Evolutionary conservation across 2,113 vertebrate species (phyloP), one percentile per base, ranked within the genome.

Genomic region (Tetraodon nigroviridis): DNA sequence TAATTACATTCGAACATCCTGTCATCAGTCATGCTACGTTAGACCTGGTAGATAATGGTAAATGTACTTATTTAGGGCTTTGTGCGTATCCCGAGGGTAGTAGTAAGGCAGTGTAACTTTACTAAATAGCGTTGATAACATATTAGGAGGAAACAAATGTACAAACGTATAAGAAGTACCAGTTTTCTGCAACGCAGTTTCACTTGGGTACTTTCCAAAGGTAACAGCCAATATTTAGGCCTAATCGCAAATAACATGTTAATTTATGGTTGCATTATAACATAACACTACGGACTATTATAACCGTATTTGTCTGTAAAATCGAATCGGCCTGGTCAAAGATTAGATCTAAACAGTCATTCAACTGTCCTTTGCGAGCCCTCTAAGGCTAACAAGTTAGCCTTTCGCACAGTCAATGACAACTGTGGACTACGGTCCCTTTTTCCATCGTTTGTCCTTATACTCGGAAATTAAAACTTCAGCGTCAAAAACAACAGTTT

Each of bases 311-410:
- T 32, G 18, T 16, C 7, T 14, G 17, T 49, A 5, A 46, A 3
- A 53, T 21, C 16, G 18, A 47, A n/a, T 46, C 1, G 17, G n/a
- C 18, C 17, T 46, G 2, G 15, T 46, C 1, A 46, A 6, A 13
- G 3, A 7, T 6, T 15, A 44, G 45, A 41, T 44, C 3, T 48
- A 16, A 21, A 40, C 47, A 40, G 22, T 67, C 54, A 58, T 47
- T 66, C 58, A 22, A 27, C 32, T 76, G 82, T 73, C 87, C 83
- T 86, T 81, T 70, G 32, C 18, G 0, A 75, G 69, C 64, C 75
- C 69, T 70, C 51, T 67, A 6, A n/a, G 1, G 76, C 76, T 85
- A 85, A 76, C 82, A 76, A 61, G 79, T 75, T 87, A 87, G 84
- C 84, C 18, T 54, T 29, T 24, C 32, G n/a, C 37, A 42, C 58